phyloP scores from a whole-genome alignment of 2,113 vertebrate species.

The Gavialis gangeticus region DNA sequence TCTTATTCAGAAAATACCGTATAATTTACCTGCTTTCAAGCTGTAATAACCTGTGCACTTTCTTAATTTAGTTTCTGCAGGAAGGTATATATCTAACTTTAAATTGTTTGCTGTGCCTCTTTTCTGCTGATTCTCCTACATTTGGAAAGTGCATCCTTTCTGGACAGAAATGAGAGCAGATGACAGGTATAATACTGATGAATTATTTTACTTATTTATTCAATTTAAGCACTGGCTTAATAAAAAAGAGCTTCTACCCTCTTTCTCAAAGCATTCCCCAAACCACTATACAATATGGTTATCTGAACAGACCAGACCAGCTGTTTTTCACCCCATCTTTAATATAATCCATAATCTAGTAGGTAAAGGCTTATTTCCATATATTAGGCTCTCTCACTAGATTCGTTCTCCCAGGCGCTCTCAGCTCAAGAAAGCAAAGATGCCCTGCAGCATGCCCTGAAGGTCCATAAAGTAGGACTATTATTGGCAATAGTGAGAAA shows the following conservation, averaged over 20 bases:
- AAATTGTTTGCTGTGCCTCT: constrained; percentile 28
- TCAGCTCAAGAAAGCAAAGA: neutral
- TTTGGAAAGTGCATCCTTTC: constrained; percentile 10
- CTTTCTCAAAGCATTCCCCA: constrained; percentile 5
- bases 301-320: neutral
- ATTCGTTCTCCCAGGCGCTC: neutral
- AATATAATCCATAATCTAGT: neutral
- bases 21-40: constrained; percentile 75
- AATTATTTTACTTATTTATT: constrained; percentile 5
- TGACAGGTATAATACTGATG: neutral
- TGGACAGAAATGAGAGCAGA: constrained; percentile 26
- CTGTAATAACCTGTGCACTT: constrained; percentile 64
- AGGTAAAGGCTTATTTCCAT: neutral
- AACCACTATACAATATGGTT: neutral
- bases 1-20: constrained; percentile 13
- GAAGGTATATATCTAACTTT: constrained; percentile 24
- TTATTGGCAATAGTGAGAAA: neutral
- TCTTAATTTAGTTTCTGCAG: constrained; percentile 70
- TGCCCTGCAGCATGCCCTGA: neutral
- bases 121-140: neutral
- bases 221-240: constrained; percentile 20
- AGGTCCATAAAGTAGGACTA: neutral
- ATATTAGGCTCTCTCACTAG: neutral
- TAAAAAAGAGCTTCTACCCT: neutral
- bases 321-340: neutral